Evolutionary conservation across 2,888 invertebrate species (phyloP), one percentile per base, ranked within the genome.

Genomic region (Megastigmus dorsalis): DNA sequence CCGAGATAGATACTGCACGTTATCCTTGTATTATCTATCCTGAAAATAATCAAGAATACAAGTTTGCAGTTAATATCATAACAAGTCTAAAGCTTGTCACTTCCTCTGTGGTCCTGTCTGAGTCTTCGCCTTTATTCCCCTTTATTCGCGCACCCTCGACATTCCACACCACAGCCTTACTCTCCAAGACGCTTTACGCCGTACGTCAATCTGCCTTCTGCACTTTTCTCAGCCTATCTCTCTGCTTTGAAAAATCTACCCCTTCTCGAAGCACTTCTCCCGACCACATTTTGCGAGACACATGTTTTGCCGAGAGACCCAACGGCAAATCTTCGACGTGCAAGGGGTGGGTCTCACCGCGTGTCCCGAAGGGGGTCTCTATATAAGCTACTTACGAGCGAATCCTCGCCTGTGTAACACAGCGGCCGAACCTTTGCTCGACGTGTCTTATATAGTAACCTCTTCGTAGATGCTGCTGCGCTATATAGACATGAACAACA

Each of bases 381-480:
- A 28, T 13, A 23, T 69, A 67, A 73, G 73, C 66, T 18, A 67
- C 72, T 72, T 72, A 72, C 30, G 13, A 20, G 9, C 36, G 36
- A 45, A 73, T 66, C 66, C 43, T 71, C 26, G 28, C 30, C 9
- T 41, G 28, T 43, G 4, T 41, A 20, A 23, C 38, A 30, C 26
- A n/a, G 55, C 36, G n/a, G 5, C 2, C 18, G 59, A 23, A 52
- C 23, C 48, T 43, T 43, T 48, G 30, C 62, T n/a, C n/a, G n/a
- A n/a, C n/a, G n/a, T n/a, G n/a, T n/a, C n/a, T n/a, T n/a, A n/a
- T n/a, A n/a, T n/a, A n/a, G n/a, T n/a, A 33, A 30, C 30, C 6
- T 62, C 45, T 30, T 33, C 45, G 4, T 5, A 6, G 18, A 62
- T 38, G 45, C 48, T 43, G 3, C 10, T 18, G 33, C n/a, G n/a